phyloP scores from a whole-genome alignment of 35 echinoderm and acorn worm genomes.

The Patiria miniata region DNA sequence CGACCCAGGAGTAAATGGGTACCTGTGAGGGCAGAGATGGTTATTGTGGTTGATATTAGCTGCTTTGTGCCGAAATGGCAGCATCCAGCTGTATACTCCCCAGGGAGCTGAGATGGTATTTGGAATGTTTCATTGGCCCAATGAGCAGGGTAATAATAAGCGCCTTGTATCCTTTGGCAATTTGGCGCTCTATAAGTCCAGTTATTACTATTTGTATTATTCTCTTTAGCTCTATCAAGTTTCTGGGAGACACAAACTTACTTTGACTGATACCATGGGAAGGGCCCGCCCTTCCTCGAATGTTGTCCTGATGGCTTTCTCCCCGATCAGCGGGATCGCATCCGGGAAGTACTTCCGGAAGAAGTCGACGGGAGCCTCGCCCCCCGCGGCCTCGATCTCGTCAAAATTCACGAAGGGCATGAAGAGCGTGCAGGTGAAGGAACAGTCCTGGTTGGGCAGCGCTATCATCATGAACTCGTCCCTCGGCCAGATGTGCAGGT shows the following conservation, averaged over 20 bases:
- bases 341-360: constrained; percentile 77
- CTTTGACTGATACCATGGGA: constrained; percentile 87
- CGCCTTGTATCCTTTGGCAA: no score
- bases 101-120: no score
- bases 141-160: no score
- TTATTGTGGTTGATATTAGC: no score
- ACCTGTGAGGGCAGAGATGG: no score
- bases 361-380: constrained; percentile 61
- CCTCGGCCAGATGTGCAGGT: constrained; percentile 95
- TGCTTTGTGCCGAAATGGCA: no score
- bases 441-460: constrained; percentile 80
- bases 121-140: no score
- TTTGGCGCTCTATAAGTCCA: no score
- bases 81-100: no score
- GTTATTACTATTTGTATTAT: no score
- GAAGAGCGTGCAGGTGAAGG: constrained; percentile 89
- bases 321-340: constrained; percentile 74
- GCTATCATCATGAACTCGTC: constrained; percentile 98
- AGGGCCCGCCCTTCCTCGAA: constrained; percentile 60
- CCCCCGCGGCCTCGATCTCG: constrained; percentile 33
- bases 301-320: constrained; percentile 58
- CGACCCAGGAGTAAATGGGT: no score
- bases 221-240: no score
- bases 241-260: constrained; percentile 12
- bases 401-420: constrained; percentile 86